These are phyloP conservation scores for Laspeyria flexula DNA, from an alignment of 2,888 invertebrate genomes.

Conservation along the genomic window DNA sequence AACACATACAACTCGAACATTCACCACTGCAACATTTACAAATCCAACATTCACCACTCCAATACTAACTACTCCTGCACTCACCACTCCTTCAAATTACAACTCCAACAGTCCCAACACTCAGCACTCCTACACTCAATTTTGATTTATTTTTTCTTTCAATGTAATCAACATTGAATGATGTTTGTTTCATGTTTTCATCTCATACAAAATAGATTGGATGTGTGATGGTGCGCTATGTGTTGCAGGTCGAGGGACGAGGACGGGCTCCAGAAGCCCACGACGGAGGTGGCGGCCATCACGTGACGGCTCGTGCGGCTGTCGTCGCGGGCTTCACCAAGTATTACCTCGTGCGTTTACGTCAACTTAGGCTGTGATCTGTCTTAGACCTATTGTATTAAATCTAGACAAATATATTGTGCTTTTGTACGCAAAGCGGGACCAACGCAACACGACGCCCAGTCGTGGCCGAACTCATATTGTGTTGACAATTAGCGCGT, in stretches of 20 bases:
- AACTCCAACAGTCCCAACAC: too few species aligned
- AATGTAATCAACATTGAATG: too few species aligned
- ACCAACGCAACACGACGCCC: conserved; percentile 57
- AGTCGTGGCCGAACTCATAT: conserved; percentile 6
- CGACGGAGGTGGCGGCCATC: conserved; percentile 72
- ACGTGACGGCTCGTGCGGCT: conserved; percentile 64
- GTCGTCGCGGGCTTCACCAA: conserved; percentile 16
- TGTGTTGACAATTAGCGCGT: conserved; percentile 27
- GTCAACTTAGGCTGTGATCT: conserved; percentile 83
- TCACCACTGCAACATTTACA: too few species aligned
- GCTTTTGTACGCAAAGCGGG: conserved; percentile 68
- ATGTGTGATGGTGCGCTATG: too few species aligned
- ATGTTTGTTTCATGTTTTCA: neutral
- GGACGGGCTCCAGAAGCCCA: conserved; percentile 70
- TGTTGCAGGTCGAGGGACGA: conserved; percentile 74
- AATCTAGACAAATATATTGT: conserved; percentile 50
- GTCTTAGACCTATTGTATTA: conserved; percentile 69
- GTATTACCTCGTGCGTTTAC: conserved; percentile 57
- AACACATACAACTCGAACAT: too few species aligned
- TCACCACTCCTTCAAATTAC: too few species aligned
- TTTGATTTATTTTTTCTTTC: too few species aligned
- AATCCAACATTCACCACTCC: too few species aligned
- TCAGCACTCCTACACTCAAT: too few species aligned
- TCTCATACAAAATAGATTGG: too few species aligned
- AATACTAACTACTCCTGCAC: too few species aligned